Base-by-base conservation (phyloP, 2,888 invertebrate genomes). In the Glaucopsyche alexis region DNA sequence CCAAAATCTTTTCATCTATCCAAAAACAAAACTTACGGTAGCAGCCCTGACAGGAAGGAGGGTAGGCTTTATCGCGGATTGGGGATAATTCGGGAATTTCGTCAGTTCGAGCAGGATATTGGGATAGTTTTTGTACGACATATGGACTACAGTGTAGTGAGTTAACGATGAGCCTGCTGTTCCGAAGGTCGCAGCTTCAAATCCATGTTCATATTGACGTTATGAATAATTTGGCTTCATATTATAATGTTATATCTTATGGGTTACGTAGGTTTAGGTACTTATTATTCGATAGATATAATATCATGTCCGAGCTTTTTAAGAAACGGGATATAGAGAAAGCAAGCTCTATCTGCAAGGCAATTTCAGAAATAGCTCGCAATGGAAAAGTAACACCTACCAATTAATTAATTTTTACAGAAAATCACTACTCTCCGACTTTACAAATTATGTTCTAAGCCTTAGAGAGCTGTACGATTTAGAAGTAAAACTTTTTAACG, bases 71-170 rank as follows among this genome's bases (percentile, higher is more conserved):
- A 74, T 74, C 72, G 72, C 76, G 75, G 76, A 73, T 73, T 72
- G 72, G 76, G 60, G 76, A 78, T 78, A 84, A 88, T 89, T 86
- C 83, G 80, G 64, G 84, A 87, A 85, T 85, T 86, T 89, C 82
- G 83, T 83, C 80, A 85, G 79, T 84, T 83, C 81, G 83, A 83
- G 89, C 92, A 90, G 92, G 92, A 93, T 93, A 91, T 92, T 90
- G 90, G 81, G 81, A 83, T 78, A 73, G 75, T 79, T 78, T 80
- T 79, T 79, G 79, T 85, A 87, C 86, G 83, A 83, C 91, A 91
- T 88, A 87, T 90, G 90, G 88, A 88, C 86, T 87, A 87, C 86
- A 84, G 81, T 79, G 72, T 72, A 72, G 67, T 67, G 49, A 65
- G 64, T 45, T 64, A 67, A 49, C 49, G 74, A 73, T 66, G 72